These are phyloP conservation scores for Syritta pipiens DNA, from an alignment of 2,888 invertebrate species.

Conservation along the genomic window DNA sequence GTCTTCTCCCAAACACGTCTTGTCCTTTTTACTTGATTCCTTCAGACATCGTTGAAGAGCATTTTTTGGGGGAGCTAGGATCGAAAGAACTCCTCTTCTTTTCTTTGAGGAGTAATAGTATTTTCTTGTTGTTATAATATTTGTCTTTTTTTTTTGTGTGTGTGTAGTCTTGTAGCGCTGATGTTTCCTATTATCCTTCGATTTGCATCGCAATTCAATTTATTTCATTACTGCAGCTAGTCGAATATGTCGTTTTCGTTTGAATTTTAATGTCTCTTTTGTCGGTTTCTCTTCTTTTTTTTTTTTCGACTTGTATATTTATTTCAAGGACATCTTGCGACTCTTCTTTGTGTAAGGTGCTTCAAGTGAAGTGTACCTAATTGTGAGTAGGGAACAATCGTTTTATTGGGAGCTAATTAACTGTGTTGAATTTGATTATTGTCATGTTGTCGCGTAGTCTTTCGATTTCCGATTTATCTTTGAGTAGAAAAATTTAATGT, in stretches of 20 bases:
- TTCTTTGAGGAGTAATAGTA: too few species aligned
- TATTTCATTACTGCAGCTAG: constrained; percentile 35
- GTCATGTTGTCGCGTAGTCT: not conserved
- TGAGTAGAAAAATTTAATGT: too few species aligned
- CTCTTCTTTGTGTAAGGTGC: not conserved
- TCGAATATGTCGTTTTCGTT: not conserved
- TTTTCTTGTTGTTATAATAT: too few species aligned
- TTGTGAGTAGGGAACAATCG: not conserved
- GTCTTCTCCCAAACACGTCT: constrained; percentile 1
- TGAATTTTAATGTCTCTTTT: not conserved
- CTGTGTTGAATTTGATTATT: constrained; percentile 25
- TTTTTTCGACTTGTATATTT: not conserved
- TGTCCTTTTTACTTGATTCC: constrained; percentile 35
- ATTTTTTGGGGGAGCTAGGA: not conserved
- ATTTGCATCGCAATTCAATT: constrained; percentile 59
- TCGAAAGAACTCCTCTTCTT: not conserved
- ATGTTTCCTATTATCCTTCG: constrained; percentile 49
- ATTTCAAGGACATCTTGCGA: not conserved
- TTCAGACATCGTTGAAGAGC: not conserved
- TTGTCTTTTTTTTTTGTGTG: not conserved
- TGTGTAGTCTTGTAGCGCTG: not conserved
- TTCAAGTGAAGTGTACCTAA: not conserved
- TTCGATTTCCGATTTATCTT: too few species aligned
- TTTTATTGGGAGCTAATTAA: constrained; percentile 13
- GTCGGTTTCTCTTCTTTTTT: not conserved